phyloP scores from a whole-genome alignment of 64 coral and sea anemone species.

The Cladopsammia gracilis region DNA sequence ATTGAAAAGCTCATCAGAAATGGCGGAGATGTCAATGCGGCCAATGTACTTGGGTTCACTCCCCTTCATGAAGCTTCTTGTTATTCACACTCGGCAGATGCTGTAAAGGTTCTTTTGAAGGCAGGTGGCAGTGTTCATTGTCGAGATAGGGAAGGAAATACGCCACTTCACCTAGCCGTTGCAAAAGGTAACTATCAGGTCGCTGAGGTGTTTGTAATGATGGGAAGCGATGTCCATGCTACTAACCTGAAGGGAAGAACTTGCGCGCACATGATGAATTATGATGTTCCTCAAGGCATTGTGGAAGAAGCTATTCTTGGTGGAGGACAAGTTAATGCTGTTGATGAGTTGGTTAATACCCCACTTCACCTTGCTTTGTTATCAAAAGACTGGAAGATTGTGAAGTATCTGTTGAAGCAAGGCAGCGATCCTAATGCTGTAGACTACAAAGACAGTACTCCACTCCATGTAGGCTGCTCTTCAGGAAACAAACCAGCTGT shows the following conservation, averaged over 20 bases:
- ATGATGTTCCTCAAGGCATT: neutral
- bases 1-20: neutral
- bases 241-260: neutral
- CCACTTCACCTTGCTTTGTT: neutral
- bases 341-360: neutral
- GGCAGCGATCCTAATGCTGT: constrained; percentile 1
- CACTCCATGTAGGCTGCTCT: neutral
- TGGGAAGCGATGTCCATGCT: constrained; percentile 44
- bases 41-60: neutral
- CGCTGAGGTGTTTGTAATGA: neutral
- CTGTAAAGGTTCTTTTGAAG: neutral
- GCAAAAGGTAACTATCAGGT: neutral
- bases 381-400: neutral
- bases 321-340: neutral
- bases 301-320: neutral
- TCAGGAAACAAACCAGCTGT: too few relatives aligned
- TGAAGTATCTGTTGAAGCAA: neutral
- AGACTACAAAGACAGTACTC: constrained; percentile 11
- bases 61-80: too few relatives aligned
- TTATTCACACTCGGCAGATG: too few relatives aligned
- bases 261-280: constrained; percentile 4
- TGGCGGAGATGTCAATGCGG: neutral
- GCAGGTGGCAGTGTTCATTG: constrained; percentile 38
- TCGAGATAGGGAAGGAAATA: constrained; percentile 30
- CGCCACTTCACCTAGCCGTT: constrained; percentile 46